Conservation (phyloP, 2,888 invertebrate genomes). For the Orthosia incerta region DNA sequence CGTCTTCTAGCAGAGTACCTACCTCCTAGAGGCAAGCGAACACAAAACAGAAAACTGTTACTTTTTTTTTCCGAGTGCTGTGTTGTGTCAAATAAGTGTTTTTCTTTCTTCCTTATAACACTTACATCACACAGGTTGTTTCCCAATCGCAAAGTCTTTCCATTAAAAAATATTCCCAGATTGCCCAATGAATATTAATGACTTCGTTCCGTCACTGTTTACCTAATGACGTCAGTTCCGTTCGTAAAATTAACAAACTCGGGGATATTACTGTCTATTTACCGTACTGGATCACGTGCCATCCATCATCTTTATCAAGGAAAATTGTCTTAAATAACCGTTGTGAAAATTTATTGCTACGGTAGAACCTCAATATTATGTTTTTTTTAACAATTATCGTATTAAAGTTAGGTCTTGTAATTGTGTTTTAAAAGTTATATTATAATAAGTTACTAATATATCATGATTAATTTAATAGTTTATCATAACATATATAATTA, state of each 20-base stretch:
- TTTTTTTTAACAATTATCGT: no score
- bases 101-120: no score
- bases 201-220: conserved; percentile 39
- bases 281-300: conserved; percentile 18
- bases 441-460: no score
- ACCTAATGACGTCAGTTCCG: conserved; percentile 39
- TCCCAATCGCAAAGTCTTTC: conserved; percentile 7
- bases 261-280: conserved; percentile 34
- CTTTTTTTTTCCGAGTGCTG: no score
- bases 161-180: conserved; percentile 23
- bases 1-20: no score
- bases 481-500: no score
- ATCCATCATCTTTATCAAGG: conserved; percentile 38
- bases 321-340: conserved; percentile 12
- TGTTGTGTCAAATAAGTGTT: no score
- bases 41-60: no score
- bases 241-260: conserved; percentile 48
- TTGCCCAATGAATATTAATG: conserved; percentile 52
- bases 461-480: no score
- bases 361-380: not conserved
- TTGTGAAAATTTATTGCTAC: not conserved
- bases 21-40: no score
- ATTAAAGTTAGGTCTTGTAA: no score
- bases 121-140: conserved; percentile 6
- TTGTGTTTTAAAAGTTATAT: no score